Evolutionary conservation across 2,888 invertebrate genomes (phyloP), one percentile per base, ranked within the genome.

Genomic region (Stenodera caucasica): DNA sequence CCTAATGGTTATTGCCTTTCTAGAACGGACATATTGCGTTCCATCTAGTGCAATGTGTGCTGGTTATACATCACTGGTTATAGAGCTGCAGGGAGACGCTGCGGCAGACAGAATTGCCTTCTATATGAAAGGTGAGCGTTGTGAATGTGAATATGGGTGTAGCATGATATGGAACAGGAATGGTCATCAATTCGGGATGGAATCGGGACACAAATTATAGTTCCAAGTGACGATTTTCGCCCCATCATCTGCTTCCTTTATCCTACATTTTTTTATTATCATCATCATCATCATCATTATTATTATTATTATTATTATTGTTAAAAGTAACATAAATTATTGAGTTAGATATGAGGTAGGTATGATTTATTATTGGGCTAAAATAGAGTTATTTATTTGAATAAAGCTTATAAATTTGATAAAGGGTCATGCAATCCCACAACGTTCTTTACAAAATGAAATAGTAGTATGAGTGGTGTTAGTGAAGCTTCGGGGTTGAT

Each of bases 1-100:
- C 83, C 82, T 84, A 84, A 84, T 84, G 84, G 84, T 84, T 84
- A 84, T 84, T 84, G 83, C 84, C 82, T 84, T 83, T 83, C 83
- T 82, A 81, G 80, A 76, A 80, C 81, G 82, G 83, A 83, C 84
- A 84, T 83, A 84, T 83, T 84, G 83, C 83, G 82, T 82, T 83
- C 82, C 82, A 83, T 83, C 83, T 81, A 82, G 80, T 81, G 83
- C 83, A 84, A 83, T 82, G 83, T 83, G 84, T 82, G 82, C 82
- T 77, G 79, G 78, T 82, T 80, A 82, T 84, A 82, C 81, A 83
- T 84, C 83, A 83, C 80, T 72, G 77, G 77, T 78, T 73, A 74
- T 75, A 73, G 74, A 74, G 75, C 73, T 75, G 75, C 74, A 70
- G 75, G 74, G 70, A 72, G 70, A 71, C 68, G 67, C 71, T 73